Percentiles rank a stretch among this genome's conserved stretches.
These are phyloP conservation scores for Helicolenus hilgendorfi DNA, from an alignment of 2,797 vertebrate species.

Conservation along the genomic window DNA sequence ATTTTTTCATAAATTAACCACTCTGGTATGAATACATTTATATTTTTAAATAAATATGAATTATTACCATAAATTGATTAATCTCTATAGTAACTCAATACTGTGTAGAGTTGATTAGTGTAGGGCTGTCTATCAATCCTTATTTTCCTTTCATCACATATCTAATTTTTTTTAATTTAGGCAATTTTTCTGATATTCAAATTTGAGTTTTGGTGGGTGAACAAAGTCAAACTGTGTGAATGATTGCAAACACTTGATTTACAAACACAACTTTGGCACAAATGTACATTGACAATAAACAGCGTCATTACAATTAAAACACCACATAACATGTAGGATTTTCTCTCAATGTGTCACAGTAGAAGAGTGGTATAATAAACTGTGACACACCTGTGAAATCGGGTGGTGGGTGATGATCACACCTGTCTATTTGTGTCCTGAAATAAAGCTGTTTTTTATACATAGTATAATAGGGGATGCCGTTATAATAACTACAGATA, in stretches of 20 bases:
- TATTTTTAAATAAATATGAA: too few species aligned
- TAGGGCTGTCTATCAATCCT: neutral
- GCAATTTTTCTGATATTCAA: neutral
- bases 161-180: neutral
- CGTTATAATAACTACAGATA: neutral
- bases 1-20: neutral
- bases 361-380: neutral
- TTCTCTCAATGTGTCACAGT: constrained; percentile 32
- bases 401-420: neutral
- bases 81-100: neutral
- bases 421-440: neutral
- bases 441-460: neutral
- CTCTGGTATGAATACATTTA: neutral
- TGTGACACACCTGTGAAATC: neutral
- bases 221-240: neutral
- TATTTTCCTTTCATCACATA: neutral
- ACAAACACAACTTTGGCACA: constrained; percentile 33
- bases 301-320: constrained; percentile 8
- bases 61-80: neutral
- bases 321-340: constrained; percentile 62
- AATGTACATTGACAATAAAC: constrained; percentile 36
- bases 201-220: neutral
- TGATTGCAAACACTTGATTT: constrained; percentile 34
- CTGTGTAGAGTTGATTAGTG: neutral
- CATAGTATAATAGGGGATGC: neutral